Evolutionary conservation across 2,888 invertebrate genomes (phyloP).

Genomic region (Noctua janthe): DNA sequence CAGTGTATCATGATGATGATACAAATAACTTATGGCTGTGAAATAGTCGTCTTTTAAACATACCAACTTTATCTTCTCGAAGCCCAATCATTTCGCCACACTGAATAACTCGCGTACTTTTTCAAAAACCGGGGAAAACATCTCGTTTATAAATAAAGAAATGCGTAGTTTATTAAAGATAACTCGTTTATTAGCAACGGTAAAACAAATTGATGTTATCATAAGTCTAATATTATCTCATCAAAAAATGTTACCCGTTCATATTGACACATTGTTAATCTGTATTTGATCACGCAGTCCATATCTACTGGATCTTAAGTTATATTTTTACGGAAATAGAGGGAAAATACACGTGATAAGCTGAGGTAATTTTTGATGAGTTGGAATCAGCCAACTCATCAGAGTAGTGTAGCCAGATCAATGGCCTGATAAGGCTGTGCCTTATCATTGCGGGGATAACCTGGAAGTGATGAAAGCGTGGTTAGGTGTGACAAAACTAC

Average conservation of each 20-base stretch:
- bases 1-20: background rate
- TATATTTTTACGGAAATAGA: slow-evolving; percentile 11
- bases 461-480: background rate
- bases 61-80: background rate
- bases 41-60: background rate
- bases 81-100: background rate
- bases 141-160: slow-evolving; percentile 25
- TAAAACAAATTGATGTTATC: slow-evolving; percentile 58
- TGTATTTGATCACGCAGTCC: slow-evolving; percentile 53
- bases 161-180: slow-evolving; percentile 58
- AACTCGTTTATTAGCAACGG: slow-evolving; percentile 50
- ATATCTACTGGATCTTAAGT: slow-evolving; percentile 37
- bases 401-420: slow-evolving; percentile 16
- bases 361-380: slow-evolving; percentile 28
- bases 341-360: slow-evolving; percentile 15
- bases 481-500: slow-evolving; percentile 2
- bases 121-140: slow-evolving; percentile 34
- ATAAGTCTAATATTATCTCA: slow-evolving; percentile 38
- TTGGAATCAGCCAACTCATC: slow-evolving; percentile 7
- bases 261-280: slow-evolving; percentile 52
- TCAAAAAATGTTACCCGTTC: slow-evolving; percentile 53
- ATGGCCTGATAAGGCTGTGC: background rate
- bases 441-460: background rate
- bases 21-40: background rate
- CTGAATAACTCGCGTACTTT: slow-evolving; percentile 1